Evolutionary conservation across 2,113 vertebrate genomes (phyloP).

Genomic region (Mionectes macconnelli): DNA sequence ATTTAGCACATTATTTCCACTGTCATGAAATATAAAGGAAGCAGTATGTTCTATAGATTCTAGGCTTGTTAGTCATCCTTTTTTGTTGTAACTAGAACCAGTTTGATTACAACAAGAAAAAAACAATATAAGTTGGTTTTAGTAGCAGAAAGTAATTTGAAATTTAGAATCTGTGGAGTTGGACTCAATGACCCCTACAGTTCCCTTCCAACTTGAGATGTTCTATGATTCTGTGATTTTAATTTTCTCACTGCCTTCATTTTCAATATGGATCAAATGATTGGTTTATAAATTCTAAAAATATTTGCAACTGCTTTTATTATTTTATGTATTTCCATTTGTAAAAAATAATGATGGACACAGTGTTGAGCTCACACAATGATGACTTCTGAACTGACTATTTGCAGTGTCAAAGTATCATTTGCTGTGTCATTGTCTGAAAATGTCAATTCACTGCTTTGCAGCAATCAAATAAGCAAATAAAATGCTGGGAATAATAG

Average conservation of each 20-base stretch:
- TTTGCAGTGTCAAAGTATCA: background rate
- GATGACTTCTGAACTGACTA: background rate
- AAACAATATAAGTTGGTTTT: background rate
- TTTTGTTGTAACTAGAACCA: background rate
- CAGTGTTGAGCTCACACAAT: background rate
- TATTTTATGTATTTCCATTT: background rate
- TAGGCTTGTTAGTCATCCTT: background rate
- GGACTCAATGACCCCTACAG: background rate
- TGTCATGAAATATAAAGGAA: background rate
- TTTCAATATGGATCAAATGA: background rate
- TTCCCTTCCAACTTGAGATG: background rate
- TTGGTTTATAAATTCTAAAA: background rate
- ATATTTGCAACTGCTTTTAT: background rate
- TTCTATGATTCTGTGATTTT: background rate
- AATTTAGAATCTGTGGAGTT: background rate
- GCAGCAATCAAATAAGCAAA: background rate
- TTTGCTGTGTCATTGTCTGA: background rate
- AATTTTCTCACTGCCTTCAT: background rate
- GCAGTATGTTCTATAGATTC: accelerated
- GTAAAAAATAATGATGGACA: background rate
- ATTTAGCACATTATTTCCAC: background rate
- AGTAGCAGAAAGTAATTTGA: background rate
- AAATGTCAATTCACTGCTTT: background rate
- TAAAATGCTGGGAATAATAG: background rate
- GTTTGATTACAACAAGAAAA: background rate